phyloP scores from a whole-genome alignment of 2,888 invertebrate species.

The Heliconius sara region DNA sequence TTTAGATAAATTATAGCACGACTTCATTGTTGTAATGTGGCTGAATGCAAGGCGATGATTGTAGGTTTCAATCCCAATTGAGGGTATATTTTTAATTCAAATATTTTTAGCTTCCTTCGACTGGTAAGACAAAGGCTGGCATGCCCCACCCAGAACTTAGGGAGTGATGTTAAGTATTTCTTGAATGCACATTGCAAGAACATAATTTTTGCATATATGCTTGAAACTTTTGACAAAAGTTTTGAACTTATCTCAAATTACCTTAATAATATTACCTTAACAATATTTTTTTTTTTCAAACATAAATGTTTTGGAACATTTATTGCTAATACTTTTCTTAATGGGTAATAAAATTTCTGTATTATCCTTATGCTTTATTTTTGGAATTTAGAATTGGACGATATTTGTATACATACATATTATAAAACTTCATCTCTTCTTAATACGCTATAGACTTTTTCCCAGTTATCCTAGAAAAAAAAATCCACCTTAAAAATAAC shows the following conservation, averaged over 20 bases:
- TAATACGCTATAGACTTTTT: too few species aligned
- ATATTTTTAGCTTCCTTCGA: background rate
- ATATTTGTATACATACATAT: background rate
- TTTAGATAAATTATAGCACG: conserved; percentile 17
- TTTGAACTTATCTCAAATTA: background rate
- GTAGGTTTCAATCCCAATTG: background rate
- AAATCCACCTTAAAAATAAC: background rate
- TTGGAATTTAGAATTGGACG: background rate
- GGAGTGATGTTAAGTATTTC: background rate
- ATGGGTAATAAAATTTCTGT: background rate
- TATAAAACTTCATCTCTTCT: too few species aligned
- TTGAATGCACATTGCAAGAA: too few species aligned
- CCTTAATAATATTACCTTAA: background rate
- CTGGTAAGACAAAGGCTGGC: background rate
- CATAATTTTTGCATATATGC: background rate
- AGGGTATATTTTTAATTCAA: background rate
- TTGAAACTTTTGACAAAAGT: background rate
- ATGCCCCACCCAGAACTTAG: too few species aligned
- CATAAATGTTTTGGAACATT: background rate
- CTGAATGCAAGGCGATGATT: background rate
- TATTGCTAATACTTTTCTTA: background rate
- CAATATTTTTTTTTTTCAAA: background rate
- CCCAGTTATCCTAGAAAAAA: background rate
- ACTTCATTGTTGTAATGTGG: background rate
- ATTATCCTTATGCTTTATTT: background rate